Percentiles rank a stretch among this genome's conserved stretches.
phyloP scores from a whole-genome alignment of 2,888 invertebrate genomes.

The Eucera pruinosa region DNA sequence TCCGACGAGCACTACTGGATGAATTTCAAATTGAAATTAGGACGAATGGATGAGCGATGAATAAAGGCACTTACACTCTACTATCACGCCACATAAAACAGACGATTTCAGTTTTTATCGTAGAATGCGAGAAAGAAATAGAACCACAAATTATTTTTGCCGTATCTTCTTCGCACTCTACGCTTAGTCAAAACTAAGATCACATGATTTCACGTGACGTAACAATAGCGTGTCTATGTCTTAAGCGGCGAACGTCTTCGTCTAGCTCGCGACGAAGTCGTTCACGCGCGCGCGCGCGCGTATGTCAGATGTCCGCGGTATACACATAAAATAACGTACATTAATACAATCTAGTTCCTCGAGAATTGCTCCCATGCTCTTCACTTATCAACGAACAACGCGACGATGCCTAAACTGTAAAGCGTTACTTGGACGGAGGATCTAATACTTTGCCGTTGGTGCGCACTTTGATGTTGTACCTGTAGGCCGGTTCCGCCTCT shows the following conservation, averaged over 20 bases:
- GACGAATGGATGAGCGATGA: constrained; percentile 48
- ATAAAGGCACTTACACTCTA: no score
- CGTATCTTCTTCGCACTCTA: no score
- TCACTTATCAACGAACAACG: constrained; percentile 61
- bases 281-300: not conserved
- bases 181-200: no score
- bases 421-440: constrained; percentile 82
- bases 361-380: constrained; percentile 35
- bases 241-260: not conserved
- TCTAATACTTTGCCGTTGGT: constrained; percentile 84
- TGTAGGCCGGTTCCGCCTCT: constrained; percentile 82
- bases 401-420: constrained; percentile 68
- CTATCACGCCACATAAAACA: no score
- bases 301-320: constrained; percentile 17
- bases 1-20: constrained; percentile 40
- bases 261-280: not conserved
- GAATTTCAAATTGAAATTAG: constrained; percentile 31
- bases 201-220: no score
- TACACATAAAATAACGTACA: constrained; percentile 54
- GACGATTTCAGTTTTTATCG: no score
- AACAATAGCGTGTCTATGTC: no score
- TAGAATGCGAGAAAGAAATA: no score
- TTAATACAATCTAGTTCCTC: constrained; percentile 59
- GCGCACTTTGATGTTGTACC: constrained; percentile 83
- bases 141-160: no score